phyloP scores from a whole-genome alignment of 2,888 invertebrate genomes.

The Lithophane socia region DNA sequence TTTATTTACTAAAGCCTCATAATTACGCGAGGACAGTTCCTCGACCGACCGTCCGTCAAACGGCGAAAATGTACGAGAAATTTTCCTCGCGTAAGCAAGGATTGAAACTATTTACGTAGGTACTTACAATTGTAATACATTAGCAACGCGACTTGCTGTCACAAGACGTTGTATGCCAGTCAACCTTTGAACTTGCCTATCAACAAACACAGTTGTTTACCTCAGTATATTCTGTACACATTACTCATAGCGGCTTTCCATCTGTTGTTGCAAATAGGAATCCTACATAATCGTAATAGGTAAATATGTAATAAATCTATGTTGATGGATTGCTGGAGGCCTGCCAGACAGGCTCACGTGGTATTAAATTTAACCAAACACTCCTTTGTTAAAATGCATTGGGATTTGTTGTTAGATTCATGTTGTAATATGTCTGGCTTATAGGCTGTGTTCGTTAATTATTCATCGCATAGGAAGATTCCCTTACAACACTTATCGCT shows the following conservation, averaged over 20 bases:
- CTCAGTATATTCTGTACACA: background rate
- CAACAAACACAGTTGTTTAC: constrained; percentile 27
- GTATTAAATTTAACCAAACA: constrained; percentile 14
- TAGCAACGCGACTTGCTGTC: background rate
- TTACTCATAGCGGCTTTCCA: constrained; percentile 4
- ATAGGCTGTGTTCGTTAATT: constrained; percentile 4
- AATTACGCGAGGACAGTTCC: too few species aligned
- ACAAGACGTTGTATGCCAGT: background rate
- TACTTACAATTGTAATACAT: background rate
- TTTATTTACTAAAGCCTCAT: background rate
- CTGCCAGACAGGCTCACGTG: constrained; percentile 23
- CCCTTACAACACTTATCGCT: background rate
- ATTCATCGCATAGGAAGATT: constrained; percentile 6
- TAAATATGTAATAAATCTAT: constrained; percentile 43
- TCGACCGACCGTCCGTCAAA: background rate
- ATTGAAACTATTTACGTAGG: background rate
- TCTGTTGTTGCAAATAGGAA: constrained; percentile 20
- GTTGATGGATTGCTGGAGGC: constrained; percentile 40
- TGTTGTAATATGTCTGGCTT: constrained; percentile 2
- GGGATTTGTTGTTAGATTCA: constrained; percentile 14
- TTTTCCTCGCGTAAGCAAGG: too few species aligned
- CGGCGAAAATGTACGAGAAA: background rate
- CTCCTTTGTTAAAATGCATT: constrained; percentile 31
- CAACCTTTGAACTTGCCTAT: background rate
- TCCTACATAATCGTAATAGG: constrained; percentile 34